phyloP scores from a whole-genome alignment of 1,140 invertebrate genomes.

The Dreissena rostriformis region DNA sequence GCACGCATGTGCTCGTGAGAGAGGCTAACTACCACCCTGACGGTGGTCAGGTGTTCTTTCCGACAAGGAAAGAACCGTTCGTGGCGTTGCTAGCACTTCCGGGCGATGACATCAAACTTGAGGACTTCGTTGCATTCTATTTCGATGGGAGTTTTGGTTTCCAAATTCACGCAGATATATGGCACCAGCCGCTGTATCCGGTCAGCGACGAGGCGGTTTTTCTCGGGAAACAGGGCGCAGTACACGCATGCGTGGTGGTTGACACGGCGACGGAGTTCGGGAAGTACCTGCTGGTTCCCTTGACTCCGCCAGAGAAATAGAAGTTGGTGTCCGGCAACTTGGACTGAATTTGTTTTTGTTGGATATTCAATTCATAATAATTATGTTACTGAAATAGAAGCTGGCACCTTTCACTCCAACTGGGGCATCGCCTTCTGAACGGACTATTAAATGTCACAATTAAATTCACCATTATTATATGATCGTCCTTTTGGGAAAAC shows the following conservation, averaged over 20 bases:
- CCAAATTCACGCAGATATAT: conserved; percentile 34
- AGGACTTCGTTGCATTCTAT: conserved; percentile 43
- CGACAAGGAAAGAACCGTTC: conserved; percentile 23
- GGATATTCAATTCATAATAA: no score
- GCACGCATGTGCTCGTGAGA: conserved; percentile 48
- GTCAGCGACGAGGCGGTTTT: conserved; percentile 19
- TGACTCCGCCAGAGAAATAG: conserved; percentile 13
- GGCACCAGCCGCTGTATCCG: conserved; percentile 51
- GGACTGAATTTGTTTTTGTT: no score
- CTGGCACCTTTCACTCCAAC: no score
- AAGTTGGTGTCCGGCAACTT: no score
- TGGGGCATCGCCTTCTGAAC: no score
- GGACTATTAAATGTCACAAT: no score
- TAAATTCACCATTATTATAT: no score
- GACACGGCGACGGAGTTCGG: conserved; percentile 40
- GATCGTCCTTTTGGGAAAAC: no score
- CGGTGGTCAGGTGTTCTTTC: conserved; percentile 39
- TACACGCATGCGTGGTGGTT: conserved; percentile 55
- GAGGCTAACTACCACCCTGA: conserved; percentile 48
- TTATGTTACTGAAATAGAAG: no score
- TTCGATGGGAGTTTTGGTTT: conserved; percentile 44
- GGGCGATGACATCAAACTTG: conserved; percentile 36
- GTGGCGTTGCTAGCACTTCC: conserved; percentile 39
- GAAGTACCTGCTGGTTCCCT: conserved; percentile 24
- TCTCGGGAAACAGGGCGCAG: conserved; percentile 60